These are phyloP conservation scores for Cyphomyrmex costatus DNA, from an alignment of 1,140 invertebrate genomes.

Conservation along the genomic window DNA sequence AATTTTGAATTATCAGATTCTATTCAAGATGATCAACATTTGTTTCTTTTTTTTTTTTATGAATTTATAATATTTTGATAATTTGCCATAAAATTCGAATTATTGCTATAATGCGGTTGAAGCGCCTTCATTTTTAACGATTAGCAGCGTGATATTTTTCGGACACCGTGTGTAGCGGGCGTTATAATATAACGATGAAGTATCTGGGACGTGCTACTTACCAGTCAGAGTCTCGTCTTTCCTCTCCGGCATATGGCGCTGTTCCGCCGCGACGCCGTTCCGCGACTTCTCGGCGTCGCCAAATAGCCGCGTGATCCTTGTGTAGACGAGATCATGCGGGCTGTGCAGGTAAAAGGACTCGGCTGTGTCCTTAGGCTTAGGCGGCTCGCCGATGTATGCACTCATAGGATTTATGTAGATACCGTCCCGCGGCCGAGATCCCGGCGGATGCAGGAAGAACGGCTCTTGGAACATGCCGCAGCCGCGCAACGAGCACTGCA, in stretches of 20 bases:
- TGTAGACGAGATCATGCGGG: slow-evolving; percentile 92
- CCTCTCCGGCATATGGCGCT: slow-evolving; percentile 74
- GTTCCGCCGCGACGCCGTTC: slow-evolving; percentile 73
- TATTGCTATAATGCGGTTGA: neutral
- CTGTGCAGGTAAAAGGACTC: slow-evolving; percentile 95
- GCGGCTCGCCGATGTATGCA: slow-evolving; percentile 80
- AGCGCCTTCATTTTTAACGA: slow-evolving; percentile 39
- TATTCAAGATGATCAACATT: neutral
- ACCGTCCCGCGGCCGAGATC: slow-evolving; percentile 89
- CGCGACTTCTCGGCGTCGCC: slow-evolving; percentile 82
- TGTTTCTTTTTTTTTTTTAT: neutral
- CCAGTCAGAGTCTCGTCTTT: slow-evolving; percentile 85
- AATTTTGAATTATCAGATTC: neutral
- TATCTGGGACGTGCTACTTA: slow-evolving; percentile 82
- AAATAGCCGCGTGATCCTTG: slow-evolving; percentile 93
- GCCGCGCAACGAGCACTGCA: slow-evolving; percentile 81
- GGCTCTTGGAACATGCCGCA: slow-evolving; percentile 86
- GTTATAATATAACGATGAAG: slow-evolving; percentile 38
- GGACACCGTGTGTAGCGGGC: slow-evolving; percentile 36
- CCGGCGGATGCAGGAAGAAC: slow-evolving; percentile 86
- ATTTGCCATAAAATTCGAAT: slow-evolving; percentile 7
- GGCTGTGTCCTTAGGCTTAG: slow-evolving; percentile 82
- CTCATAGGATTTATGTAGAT: slow-evolving; percentile 94
- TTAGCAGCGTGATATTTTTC: neutral
- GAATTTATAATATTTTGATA: neutral